Conservation (phyloP, 2,113 vertebrate species). For the Drymodes brunneopygia region DNA sequence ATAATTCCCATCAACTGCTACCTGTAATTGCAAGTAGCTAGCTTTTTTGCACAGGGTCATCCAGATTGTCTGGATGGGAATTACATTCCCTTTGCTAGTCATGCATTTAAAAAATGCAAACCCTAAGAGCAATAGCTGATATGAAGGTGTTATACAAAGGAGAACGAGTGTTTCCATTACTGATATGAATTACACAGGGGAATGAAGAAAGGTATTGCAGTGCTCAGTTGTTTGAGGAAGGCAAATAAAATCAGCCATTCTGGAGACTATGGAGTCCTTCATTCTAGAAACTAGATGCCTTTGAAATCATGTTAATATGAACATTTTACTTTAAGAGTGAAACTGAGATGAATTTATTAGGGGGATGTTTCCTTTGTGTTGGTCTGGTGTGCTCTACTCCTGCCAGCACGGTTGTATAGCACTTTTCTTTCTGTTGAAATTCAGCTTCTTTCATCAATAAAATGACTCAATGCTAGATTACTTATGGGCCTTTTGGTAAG, state of each 20-base stretch:
- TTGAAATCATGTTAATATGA: neutral
- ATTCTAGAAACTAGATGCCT: neutral
- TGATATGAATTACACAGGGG: neutral
- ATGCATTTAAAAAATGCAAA: neutral
- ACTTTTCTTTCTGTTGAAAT: neutral
- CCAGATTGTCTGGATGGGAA: neutral
- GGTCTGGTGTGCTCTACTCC: neutral
- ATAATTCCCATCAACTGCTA: neutral
- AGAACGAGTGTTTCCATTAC: constrained; percentile 9
- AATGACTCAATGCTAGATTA: neutral
- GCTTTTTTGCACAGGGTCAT: neutral
- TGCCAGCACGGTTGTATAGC: neutral
- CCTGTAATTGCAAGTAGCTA: neutral
- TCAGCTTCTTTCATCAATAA: neutral
- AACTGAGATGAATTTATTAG: neutral
- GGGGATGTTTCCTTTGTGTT: neutral
- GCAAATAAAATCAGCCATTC: constrained; percentile 26
- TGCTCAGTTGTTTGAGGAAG: neutral
- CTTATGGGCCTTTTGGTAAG: neutral
- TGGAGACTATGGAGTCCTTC: neutral
- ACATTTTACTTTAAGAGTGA: neutral
- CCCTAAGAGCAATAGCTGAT: neutral
- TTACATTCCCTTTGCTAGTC: neutral
- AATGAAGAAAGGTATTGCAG: neutral
- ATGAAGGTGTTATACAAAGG: neutral